Evolutionary conservation across 2,113 vertebrate species (phyloP), one percentile per base, ranked within the genome.

Genomic region (Aspiorhynchus laticeps): DNA sequence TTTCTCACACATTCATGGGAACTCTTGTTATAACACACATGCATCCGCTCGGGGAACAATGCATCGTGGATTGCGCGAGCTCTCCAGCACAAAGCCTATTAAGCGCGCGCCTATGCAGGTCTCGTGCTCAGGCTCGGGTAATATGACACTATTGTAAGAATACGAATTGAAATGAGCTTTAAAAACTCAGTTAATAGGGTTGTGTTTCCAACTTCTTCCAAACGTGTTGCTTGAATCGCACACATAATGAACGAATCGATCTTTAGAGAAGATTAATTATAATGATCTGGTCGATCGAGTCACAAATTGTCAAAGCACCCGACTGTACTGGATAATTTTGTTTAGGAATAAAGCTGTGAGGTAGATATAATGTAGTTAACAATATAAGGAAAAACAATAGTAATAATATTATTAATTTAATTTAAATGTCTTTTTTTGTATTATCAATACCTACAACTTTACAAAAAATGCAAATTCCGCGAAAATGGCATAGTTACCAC

Each of bases 81-180:
- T 76, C 83, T 69, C 73, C 71, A 85, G 83, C 17, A 85, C 83
- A 85, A 83, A 61, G 83, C 83, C 78, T 61, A 61, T 80, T 80
- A 80, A 61, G 71, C 83, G 51, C 71, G n/a, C 51, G 11, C 24
- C 26, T 33, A 24, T 59, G 19, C 5, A 80, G 78, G 56, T 38
- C 78, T 80, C 78, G 78, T 80, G 78, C 56, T 63, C 46, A 78
- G 76, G 28, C 28, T 53, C 4, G 28, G 15, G 48, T 53, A 19
- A 63, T 80, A n/a, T 41, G 78, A 80, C 76, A 79, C 78, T 63
- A 41, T 80, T 80, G 33, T 80, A 41, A n/a, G 21, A 26, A n/a
- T 24, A 63, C 28, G 38, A 38, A 80, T 2, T 26, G 33, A 61
- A 80, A 61, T 53, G 0, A 41, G 33, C 24, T 61, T 19, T 9